A percentile compares a stretch with the other conserved stretches of the same genome.
These are phyloP conservation scores for Harpagoxenus sublaevis DNA, from an alignment of 2,888 invertebrate species.

Conservation along the genomic window DNA sequence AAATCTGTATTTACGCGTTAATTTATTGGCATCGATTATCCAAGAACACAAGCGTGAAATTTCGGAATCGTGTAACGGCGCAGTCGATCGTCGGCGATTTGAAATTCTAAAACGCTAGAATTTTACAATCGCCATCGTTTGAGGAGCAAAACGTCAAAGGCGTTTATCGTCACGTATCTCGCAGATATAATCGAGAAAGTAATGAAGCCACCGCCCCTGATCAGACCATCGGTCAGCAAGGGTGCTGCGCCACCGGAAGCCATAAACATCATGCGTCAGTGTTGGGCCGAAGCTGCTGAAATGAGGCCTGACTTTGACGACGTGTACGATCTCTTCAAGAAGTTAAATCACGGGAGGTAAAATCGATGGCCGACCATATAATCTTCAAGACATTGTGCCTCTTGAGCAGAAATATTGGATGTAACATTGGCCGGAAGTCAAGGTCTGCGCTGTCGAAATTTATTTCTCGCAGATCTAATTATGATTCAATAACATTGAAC, in stretches of 20 bases:
- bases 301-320: conserved; percentile 95
- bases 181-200: conserved; percentile 96
- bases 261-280: conserved; percentile 97
- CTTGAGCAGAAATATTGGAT: background rate
- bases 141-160: conserved; percentile 5
- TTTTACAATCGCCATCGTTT: background rate
- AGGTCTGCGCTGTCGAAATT: background rate
- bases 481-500: background rate
- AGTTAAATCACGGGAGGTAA: conserved; percentile 95
- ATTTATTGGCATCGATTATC: conserved; percentile 11
- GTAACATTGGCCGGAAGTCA: background rate
- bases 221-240: conserved; percentile 97
- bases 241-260: conserved; percentile 98
- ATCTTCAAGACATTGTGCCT: background rate
- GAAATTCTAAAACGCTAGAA: background rate
- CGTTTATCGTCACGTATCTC: background rate
- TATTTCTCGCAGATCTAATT: background rate
- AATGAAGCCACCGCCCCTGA: conserved; percentile 95
- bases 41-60: background rate
- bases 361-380: background rate
- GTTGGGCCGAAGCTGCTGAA: conserved; percentile 97
- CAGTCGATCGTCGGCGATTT: background rate
- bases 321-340: conserved; percentile 95
- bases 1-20: background rate
- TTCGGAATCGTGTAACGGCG: background rate